Percentiles rank a stretch among this genome's conserved stretches.
Evolutionary conservation across 2,797 vertebrate genomes (phyloP).

Genomic region (Crocodylus rhombifer): DNA sequence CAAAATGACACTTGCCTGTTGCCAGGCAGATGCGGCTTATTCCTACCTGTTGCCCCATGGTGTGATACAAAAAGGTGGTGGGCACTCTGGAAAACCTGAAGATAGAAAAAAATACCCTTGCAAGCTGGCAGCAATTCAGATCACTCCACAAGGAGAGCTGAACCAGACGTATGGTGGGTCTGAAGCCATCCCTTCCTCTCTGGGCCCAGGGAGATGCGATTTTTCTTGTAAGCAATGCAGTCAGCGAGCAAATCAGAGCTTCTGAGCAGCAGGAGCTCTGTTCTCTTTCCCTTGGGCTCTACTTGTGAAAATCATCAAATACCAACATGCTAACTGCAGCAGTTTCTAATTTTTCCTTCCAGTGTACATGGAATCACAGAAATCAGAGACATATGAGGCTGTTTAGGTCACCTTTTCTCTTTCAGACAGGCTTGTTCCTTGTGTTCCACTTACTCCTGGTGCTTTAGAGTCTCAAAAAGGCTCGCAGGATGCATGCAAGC

Average conservation of each 20-base stretch:
- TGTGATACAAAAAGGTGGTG: neutral
- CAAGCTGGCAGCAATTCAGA: neutral
- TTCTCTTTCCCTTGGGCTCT: neutral
- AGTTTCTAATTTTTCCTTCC: conserved; percentile 14
- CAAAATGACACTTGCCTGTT: conserved; percentile 53
- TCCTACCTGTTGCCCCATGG: conserved; percentile 39
- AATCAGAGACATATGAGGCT: neutral
- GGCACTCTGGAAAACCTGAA: neutral
- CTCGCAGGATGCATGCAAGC: neutral
- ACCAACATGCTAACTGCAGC: conserved; percentile 19
- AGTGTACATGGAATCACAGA: rapidly evolving
- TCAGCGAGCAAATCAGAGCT: conserved; percentile 24
- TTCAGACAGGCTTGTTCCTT: neutral
- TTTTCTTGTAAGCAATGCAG: conserved; percentile 27
- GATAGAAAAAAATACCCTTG: neutral
- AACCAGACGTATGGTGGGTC: neutral
- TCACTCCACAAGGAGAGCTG: neutral
- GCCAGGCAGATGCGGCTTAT: conserved; percentile 30
- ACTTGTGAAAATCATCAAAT: conserved; percentile 23
- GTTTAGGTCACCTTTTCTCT: neutral
- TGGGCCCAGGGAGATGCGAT: neutral
- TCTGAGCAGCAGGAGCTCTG: conserved; percentile 46
- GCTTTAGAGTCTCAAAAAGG: neutral
- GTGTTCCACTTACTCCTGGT: neutral
- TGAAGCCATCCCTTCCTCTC: neutral